Evolutionary conservation across 2,797 vertebrate genomes (phyloP).

Genomic region (Sebastes matsubarae): DNA sequence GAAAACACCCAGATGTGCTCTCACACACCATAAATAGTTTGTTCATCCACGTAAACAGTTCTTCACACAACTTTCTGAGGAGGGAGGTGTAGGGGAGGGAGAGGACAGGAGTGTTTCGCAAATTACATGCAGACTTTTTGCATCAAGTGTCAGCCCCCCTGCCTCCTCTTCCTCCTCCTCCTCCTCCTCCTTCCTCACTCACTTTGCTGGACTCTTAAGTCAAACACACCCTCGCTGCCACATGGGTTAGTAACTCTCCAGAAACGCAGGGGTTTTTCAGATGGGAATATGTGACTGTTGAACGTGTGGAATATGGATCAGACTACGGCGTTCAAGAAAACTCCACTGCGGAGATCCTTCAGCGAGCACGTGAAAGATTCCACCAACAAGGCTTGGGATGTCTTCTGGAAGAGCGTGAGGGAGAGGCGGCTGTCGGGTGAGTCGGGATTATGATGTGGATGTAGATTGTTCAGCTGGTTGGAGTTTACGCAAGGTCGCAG

Average conservation of each 20-base stretch:
- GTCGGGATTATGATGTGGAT: constrained; percentile 23
- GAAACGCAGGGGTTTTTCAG: neutral
- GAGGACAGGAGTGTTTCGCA: constrained; percentile 41
- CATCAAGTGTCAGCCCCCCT: constrained; percentile 67
- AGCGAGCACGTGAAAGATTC: constrained; percentile 85
- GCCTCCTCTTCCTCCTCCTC: neutral
- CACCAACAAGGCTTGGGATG: constrained; percentile 84
- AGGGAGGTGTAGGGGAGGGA: constrained; percentile 59
- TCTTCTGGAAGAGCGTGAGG: constrained; percentile 85
- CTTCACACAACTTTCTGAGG: constrained; percentile 27
- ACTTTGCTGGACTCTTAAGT: constrained; percentile 30
- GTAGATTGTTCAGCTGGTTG: neutral
- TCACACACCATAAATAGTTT: neutral
- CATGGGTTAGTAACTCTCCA: constrained; percentile 13
- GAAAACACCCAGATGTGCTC: constrained; percentile 4
- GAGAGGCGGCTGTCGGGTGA: constrained; percentile 86
- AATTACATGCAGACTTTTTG: constrained; percentile 74
- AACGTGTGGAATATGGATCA: constrained; percentile 72
- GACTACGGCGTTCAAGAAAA: constrained; percentile 43
- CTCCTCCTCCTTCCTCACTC: constrained; percentile 23
- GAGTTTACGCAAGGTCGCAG: neutral
- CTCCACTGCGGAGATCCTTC: constrained; percentile 82
- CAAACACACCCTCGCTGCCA: constrained; percentile 34
- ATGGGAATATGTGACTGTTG: constrained; percentile 36
- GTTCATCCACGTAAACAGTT: neutral